Percentiles rank a stretch among this genome's conserved stretches.
phyloP scores from a whole-genome alignment of 2,113 vertebrate species.

The Brachionichthys hirsutus region DNA sequence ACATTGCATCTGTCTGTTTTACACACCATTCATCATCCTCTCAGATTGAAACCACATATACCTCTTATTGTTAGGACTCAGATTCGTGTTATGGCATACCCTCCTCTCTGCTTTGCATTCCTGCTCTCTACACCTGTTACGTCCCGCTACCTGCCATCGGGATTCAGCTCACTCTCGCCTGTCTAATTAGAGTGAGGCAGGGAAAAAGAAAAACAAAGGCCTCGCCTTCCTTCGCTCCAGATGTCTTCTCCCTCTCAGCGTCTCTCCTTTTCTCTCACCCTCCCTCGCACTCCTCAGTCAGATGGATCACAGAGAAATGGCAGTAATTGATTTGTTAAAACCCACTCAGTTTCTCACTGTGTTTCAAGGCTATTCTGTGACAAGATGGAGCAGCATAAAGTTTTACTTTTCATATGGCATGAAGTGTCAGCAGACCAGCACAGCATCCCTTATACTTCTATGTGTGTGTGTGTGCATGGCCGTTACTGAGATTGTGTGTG shows the following conservation, averaged over 20 bases:
- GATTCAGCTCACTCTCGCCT: slow-evolving; percentile 72
- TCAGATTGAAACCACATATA: slow-evolving; percentile 17
- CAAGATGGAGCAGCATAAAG: slow-evolving; percentile 4
- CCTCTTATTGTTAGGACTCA: slow-evolving; percentile 6
- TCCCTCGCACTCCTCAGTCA: slow-evolving; percentile 39
- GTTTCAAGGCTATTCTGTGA: slow-evolving; percentile 29
- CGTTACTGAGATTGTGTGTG: slow-evolving; percentile 29
- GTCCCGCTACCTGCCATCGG: slow-evolving; percentile 52
- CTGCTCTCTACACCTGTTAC: slow-evolving; percentile 44
- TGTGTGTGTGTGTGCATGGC: background rate
- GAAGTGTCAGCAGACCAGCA: background rate
- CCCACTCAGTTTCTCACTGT: slow-evolving; percentile 28
- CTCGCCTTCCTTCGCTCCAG: slow-evolving; percentile 46
- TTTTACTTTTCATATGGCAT: slow-evolving; percentile 13
- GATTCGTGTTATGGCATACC: slow-evolving; percentile 11
- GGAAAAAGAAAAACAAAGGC: slow-evolving; percentile 61
- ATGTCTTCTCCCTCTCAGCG: slow-evolving; percentile 33
- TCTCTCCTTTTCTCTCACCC: slow-evolving; percentile 26
- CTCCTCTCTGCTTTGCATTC: slow-evolving; percentile 19
- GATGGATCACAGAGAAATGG: slow-evolving; percentile 54
- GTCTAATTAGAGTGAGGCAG: slow-evolving; percentile 73
- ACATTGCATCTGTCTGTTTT: slow-evolving; percentile 13
- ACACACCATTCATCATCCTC: slow-evolving; percentile 3
- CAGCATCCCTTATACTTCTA: background rate
- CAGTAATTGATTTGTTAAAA: slow-evolving; percentile 72